A percentile compares a stretch with the other conserved stretches of the same genome.
These are phyloP conservation scores for Hippocampus barbouri DNA, from an alignment of 2,113 vertebrate genomes.

Conservation along the genomic window DNA sequence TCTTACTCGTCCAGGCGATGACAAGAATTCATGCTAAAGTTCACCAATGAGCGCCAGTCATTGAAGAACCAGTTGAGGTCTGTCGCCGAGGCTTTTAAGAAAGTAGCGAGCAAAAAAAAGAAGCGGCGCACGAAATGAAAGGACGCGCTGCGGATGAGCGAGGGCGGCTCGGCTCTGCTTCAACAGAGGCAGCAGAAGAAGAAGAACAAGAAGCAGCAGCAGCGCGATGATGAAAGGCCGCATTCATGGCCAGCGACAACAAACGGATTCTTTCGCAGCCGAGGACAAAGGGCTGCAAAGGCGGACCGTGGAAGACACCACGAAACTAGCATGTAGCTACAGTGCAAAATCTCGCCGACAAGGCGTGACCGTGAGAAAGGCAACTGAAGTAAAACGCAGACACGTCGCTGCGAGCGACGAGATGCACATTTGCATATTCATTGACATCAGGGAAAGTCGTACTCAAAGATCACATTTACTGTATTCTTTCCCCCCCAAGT, in stretches of 20 bases:
- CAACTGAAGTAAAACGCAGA: conserved; percentile 18
- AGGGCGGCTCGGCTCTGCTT: conserved; percentile 49
- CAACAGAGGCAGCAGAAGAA: conserved; percentile 40
- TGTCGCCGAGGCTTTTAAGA: conserved; percentile 28
- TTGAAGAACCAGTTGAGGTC: conserved; percentile 44
- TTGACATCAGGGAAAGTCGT: not conserved
- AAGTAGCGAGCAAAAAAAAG: conserved; percentile 15
- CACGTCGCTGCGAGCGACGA: not conserved
- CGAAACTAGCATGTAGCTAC: conserved; percentile 36
- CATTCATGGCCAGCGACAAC: conserved; percentile 69
- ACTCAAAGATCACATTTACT: too few species aligned
- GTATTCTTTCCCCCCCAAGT: too few species aligned
- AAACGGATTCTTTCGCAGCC: conserved; percentile 63
- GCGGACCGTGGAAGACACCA: conserved; percentile 34
- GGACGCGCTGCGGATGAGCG: conserved; percentile 43
- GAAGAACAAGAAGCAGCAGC: conserved; percentile 54
- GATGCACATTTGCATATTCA: not conserved
- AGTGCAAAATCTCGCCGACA: conserved; percentile 48
- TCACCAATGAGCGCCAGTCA: conserved; percentile 56
- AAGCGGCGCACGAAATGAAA: conserved; percentile 30
- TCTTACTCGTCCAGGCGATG: conserved; percentile 1
- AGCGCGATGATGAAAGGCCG: conserved; percentile 69
- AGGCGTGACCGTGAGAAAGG: conserved; percentile 49
- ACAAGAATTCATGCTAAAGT: conserved; percentile 28
- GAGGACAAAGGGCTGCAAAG: conserved; percentile 59